Percentiles rank a stretch among this genome's conserved stretches.
These are phyloP conservation scores for Crypturellus undulatus DNA, from an alignment of 2,113 vertebrate genomes.

Conservation along the genomic window DNA sequence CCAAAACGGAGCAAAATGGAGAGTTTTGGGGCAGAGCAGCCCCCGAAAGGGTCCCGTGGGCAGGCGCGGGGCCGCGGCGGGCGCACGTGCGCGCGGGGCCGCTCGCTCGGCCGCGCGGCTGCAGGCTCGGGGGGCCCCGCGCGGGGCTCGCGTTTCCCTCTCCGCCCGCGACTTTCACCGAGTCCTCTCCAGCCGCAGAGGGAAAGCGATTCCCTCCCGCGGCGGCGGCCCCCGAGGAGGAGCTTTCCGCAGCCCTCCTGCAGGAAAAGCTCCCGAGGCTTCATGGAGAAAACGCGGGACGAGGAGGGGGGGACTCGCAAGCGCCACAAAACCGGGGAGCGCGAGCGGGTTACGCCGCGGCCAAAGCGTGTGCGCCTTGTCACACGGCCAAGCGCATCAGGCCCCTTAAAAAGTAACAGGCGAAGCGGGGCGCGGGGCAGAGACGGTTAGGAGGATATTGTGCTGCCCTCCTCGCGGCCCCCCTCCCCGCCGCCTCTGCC, in stretches of 20 bases:
- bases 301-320: constrained; percentile 38
- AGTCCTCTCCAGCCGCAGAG: constrained; percentile 65
- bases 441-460: constrained; percentile 74
- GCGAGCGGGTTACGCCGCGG: constrained; percentile 62
- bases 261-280: constrained; percentile 30
- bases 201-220: constrained; percentile 1
- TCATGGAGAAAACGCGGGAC: constrained; percentile 66
- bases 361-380: constrained; percentile 67
- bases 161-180: constrained; percentile 53
- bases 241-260: constrained; percentile 37
- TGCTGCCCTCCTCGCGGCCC: constrained; percentile 6
- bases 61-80: too few relatives aligned
- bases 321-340: constrained; percentile 64
- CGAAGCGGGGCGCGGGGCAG: constrained; percentile 71
- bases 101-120: not conserved
- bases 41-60: not conserved
- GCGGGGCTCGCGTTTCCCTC: constrained; percentile 33
- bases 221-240: constrained; percentile 1
- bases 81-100: too few relatives aligned
- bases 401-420: constrained; percentile 73
- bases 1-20: not conserved
- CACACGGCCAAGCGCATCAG: constrained; percentile 72
- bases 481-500: constrained; percentile 53
- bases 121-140: constrained; percentile 51
- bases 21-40: not conserved